A percentile compares a stretch with the other conserved stretches of the same genome.
Evolutionary conservation across 2,888 invertebrate species (phyloP).

Genomic region (Hyles lineata): DNA sequence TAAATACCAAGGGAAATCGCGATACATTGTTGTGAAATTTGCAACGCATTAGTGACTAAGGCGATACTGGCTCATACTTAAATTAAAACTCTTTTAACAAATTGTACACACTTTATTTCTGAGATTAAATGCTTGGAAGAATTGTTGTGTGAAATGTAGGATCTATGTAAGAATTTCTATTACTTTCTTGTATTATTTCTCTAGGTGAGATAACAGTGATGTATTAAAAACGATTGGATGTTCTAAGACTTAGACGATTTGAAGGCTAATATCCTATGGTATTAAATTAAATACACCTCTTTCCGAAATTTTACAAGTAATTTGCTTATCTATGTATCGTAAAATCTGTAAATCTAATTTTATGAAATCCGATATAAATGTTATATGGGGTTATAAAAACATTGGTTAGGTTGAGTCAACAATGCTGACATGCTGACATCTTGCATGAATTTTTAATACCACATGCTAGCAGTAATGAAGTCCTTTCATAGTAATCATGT

Average conservation of each 20-base stretch:
- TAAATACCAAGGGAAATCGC: constrained; percentile 40
- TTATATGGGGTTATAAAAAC: neutral
- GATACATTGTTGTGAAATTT: constrained; percentile 47
- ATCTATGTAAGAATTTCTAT: neutral
- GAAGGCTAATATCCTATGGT: too few species aligned
- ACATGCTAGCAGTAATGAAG: neutral
- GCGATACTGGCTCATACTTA: neutral
- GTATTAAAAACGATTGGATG: too few species aligned
- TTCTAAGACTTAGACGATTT: too few species aligned
- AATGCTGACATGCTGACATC: neutral
- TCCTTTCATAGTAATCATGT: neutral
- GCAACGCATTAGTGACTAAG: constrained; percentile 35
- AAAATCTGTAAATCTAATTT: too few species aligned
- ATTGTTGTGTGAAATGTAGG: too few species aligned
- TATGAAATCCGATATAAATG: neutral
- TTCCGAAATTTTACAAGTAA: too few species aligned
- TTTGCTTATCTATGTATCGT: too few species aligned
- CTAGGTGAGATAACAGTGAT: too few species aligned
- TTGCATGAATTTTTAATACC: constrained; percentile 4
- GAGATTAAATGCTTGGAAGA: neutral
- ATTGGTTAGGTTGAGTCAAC: neutral
- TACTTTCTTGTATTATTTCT: too few species aligned
- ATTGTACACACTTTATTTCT: constrained; percentile 6
- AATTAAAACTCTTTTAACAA: constrained; percentile 6
- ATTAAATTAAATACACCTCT: too few species aligned